Base-by-base conservation (phyloP, 2,113 vertebrate genomes). In the Eleginops maclovinus region DNA sequence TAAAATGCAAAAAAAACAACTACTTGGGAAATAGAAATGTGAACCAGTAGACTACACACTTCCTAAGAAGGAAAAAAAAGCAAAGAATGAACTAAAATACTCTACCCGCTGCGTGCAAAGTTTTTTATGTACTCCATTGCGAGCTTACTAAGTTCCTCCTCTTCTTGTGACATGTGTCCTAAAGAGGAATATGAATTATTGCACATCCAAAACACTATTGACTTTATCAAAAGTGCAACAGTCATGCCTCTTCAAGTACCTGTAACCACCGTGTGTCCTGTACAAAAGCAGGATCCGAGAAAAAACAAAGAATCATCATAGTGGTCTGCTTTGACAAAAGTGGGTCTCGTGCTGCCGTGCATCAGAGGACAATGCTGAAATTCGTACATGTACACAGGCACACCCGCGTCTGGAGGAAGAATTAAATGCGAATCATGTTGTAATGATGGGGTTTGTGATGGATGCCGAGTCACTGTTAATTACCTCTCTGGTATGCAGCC, bases 341-440 rank as follows among this genome's bases (percentile, higher is more conserved):
- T 73, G 0, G 95, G 95, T 13, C 88, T 81, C 0, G n/a, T 19
- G 3, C 85, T 61, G 16, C 86, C 13, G 1, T 49, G 50, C 49
- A 80, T 51, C 40, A 74, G 83, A 2, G 93, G 85, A 1, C 84
- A 81, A 64, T 95, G 94, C 9, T 95, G 94, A 79, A 95, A 96
- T 77, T 96, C 95, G 3, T 95, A 96, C 46, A 96, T 88, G 68
- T 95, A 96, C 44, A 96, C 92, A 2, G 94, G 87, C 11, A 84
- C 83, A 1, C 93, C 95, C 13, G 90, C 87, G 75, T 95, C 95
- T 62, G 47, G 26, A 15, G 44, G 36, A 28, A 14, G 21, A 19
- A 50, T 17, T 8, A 43, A 50, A 50, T 4, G 1, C 10, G 14
- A 0, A 43, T 62, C n/a, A 22, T 3, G 14, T 24, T 49, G 40